phyloP scores from a whole-genome alignment of 1,140 invertebrate species.

The Druon quercuslanigerum region DNA sequence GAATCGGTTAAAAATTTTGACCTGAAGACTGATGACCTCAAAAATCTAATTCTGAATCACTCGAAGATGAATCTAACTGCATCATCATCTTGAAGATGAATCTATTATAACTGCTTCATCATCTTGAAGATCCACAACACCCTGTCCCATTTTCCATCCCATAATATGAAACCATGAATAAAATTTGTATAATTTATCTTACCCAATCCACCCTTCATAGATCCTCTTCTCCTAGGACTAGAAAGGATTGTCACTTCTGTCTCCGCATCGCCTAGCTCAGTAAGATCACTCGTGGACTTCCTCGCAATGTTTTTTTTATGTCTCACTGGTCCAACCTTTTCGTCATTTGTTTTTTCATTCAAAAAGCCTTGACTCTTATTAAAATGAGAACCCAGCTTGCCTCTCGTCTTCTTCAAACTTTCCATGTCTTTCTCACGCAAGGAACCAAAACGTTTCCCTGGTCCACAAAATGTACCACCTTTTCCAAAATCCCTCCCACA shows the following conservation, averaged over 20 bases:
- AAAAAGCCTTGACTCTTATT: constrained; percentile 67
- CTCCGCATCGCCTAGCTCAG: constrained; percentile 79
- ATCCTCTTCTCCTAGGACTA: constrained; percentile 78
- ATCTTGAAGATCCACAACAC: too few species aligned
- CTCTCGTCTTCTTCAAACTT: constrained; percentile 38
- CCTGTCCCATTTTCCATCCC: too few species aligned
- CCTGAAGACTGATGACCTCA: too few species aligned
- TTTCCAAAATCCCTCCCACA: constrained; percentile 4
- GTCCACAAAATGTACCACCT: constrained; percentile 36
- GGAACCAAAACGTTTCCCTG: constrained; percentile 11
- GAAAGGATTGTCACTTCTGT: constrained; percentile 79
- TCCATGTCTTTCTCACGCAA: constrained; percentile 39
- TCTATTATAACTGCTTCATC: too few species aligned
- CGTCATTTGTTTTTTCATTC: constrained; percentile 48
- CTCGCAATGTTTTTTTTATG: constrained; percentile 63
- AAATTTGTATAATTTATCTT: constrained; percentile 34
- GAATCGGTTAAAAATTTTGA: too few species aligned
- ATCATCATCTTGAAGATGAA: too few species aligned
- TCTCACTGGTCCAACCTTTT: constrained; percentile 20
- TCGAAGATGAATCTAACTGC: too few species aligned
- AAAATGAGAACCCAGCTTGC: constrained; percentile 51
- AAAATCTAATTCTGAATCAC: too few species aligned
- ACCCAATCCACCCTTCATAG: constrained; percentile 80
- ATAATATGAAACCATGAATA: too few species aligned
- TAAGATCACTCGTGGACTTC: constrained; percentile 85